These are phyloP conservation scores for Australoheros scitulus DNA, from an alignment of 2,113 vertebrate species.

Conservation along the genomic window DNA sequence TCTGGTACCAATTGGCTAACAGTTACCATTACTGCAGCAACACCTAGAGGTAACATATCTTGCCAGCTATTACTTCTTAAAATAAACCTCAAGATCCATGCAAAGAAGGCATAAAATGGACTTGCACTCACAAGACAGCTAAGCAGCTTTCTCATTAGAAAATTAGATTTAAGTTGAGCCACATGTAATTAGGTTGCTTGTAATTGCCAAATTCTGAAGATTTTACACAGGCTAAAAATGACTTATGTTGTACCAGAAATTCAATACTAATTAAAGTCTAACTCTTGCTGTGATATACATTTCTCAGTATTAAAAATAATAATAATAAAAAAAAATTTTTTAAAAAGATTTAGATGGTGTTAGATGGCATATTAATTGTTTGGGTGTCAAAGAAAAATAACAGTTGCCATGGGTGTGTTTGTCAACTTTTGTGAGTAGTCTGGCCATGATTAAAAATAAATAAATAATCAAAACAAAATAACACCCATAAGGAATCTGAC, in stretches of 20 bases:
- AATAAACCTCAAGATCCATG: conserved; percentile 59
- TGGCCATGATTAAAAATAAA: neutral
- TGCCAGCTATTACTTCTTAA: conserved; percentile 56
- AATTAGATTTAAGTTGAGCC: conserved; percentile 26
- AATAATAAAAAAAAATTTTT: neutral
- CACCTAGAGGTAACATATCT: conserved; percentile 47
- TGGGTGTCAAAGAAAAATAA: neutral
- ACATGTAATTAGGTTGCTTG: conserved; percentile 27
- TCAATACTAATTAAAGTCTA: neutral
- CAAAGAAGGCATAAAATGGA: conserved; percentile 54
- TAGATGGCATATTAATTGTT: neutral
- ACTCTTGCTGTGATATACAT: neutral
- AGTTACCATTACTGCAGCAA: conserved; percentile 27
- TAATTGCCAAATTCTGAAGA: conserved; percentile 15
- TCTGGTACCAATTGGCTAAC: conserved; percentile 44
- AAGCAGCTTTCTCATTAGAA: conserved; percentile 43
- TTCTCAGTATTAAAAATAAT: neutral
- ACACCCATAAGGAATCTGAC: neutral
- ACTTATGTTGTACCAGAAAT: conserved; percentile 17
- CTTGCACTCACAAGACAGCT: conserved; percentile 35
- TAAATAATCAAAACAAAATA: conserved; percentile 2
- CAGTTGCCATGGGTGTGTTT: neutral
- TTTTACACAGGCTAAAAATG: conserved; percentile 36
- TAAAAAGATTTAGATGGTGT: neutral
- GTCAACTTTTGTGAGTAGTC: no score